phyloP scores from a whole-genome alignment of 2,888 invertebrate species.

The Apamea monoglypha region DNA sequence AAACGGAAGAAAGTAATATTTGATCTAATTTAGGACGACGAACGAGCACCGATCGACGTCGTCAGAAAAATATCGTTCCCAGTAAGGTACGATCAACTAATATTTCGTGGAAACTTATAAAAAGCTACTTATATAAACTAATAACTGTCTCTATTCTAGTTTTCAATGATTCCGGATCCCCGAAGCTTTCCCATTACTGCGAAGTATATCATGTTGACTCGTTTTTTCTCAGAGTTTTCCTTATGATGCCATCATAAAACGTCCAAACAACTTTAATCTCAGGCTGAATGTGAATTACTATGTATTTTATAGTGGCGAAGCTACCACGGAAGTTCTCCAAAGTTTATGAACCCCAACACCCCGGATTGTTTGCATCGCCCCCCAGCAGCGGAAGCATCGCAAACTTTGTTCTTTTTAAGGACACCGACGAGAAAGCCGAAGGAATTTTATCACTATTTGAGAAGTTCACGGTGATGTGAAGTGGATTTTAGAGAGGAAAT shows the following conservation, averaged over 20 bases:
- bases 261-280: constrained; percentile 55
- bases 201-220: constrained; percentile 32
- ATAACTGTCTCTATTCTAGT: constrained; percentile 27
- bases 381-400: constrained; percentile 74
- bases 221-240: constrained; percentile 40
- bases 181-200: constrained; percentile 41
- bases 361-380: constrained; percentile 80
- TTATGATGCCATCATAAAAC: constrained; percentile 47
- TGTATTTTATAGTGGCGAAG: constrained; percentile 71
- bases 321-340: constrained; percentile 75
- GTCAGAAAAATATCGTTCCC: constrained; percentile 7
- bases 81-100: constrained; percentile 10
- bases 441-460: constrained; percentile 77
- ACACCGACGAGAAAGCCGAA: constrained; percentile 70
- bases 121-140: constrained; percentile 30
- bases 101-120: constrained; percentile 36
- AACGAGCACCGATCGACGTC: constrained; percentile 1
- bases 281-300: constrained; percentile 67
- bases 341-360: constrained; percentile 80
- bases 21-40: constrained; percentile 42
- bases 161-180: constrained; percentile 26
- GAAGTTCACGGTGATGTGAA: constrained; percentile 45
- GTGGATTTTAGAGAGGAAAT: constrained; percentile 30
- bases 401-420: constrained; percentile 81
- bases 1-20: constrained; percentile 47